These are phyloP conservation scores for Nemotelus nigrinus DNA, from an alignment of 2,888 invertebrate species.

Conservation along the genomic window DNA sequence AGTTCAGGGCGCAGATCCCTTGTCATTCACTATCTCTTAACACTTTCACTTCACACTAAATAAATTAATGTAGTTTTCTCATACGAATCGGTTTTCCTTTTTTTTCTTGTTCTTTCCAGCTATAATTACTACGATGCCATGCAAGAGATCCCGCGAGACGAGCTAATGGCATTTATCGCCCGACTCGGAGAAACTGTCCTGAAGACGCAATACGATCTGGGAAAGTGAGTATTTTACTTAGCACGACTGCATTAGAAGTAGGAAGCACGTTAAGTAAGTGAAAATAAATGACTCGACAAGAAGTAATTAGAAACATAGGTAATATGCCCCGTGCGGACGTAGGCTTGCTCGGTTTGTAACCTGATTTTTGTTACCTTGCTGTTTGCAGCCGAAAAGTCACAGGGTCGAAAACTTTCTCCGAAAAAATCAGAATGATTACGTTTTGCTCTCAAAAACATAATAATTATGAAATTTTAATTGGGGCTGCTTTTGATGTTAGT, in stretches of 20 bases:
- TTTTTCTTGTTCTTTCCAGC: slow-evolving; percentile 11
- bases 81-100: not conserved
- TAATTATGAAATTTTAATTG: slow-evolving; percentile 3
- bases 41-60: not conserved
- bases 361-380: not conserved
- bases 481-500: too few relatives aligned
- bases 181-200: slow-evolving; percentile 80
- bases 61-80: not conserved
- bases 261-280: slow-evolving; percentile 4
- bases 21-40: too few relatives aligned
- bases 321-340: too few relatives aligned
- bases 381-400: not conserved
- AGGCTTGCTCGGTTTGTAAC: not conserved
- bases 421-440: not conserved
- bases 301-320: not conserved
- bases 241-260: not conserved
- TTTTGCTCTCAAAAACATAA: not conserved
- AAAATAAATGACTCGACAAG: slow-evolving; percentile 10
- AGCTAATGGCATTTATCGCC: slow-evolving; percentile 77
- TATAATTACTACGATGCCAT: slow-evolving; percentile 68
- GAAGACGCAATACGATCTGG: slow-evolving; percentile 80
- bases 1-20: too few relatives aligned
- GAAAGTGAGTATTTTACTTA: slow-evolving; percentile 72
- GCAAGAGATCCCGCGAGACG: slow-evolving; percentile 80
- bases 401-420: not conserved